Conservation (phyloP, 2,888 invertebrate genomes). For the Tetheella fluctuosa region DNA sequence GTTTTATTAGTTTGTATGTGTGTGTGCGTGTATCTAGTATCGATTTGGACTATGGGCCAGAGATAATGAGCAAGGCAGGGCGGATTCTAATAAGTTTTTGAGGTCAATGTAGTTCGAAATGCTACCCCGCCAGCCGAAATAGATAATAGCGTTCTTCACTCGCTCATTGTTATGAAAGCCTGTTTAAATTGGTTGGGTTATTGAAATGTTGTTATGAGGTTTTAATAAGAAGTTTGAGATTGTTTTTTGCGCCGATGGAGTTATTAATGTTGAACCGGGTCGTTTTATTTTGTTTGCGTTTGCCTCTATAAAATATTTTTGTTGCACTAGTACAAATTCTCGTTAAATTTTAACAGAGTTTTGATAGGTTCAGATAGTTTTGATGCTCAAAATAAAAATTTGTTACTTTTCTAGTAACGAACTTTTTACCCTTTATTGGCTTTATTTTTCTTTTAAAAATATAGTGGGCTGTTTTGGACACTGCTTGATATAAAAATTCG, state of each 20-base stretch:
- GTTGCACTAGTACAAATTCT: not conserved
- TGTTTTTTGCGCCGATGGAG: not conserved
- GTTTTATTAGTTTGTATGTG: constrained; percentile 57
- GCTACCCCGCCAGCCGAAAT: constrained; percentile 32
- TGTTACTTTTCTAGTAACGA: no score
- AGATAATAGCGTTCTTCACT: constrained; percentile 40
- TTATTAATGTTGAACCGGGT: not conserved
- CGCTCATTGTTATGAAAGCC: constrained; percentile 18
- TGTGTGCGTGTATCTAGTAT: constrained; percentile 67
- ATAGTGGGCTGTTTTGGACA: no score
- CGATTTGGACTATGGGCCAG: constrained; percentile 79
- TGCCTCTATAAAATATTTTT: constrained; percentile 4
- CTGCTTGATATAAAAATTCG: no score
- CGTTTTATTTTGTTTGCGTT: not conserved
- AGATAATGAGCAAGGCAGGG: constrained; percentile 81
- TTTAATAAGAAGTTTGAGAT: not conserved
- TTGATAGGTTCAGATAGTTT: constrained; percentile 8
- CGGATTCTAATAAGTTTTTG: constrained; percentile 77
- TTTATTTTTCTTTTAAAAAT: no score
- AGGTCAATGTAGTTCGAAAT: constrained; percentile 58
- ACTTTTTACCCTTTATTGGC: no score
- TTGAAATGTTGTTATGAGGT: constrained; percentile 30
- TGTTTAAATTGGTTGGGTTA: constrained; percentile 36
- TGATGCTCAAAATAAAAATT: not conserved
- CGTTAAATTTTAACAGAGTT: not conserved